Evolutionary conservation across 2,888 invertebrate species (phyloP).

Genomic region (Parapristionchus giblindavisi): DNA sequence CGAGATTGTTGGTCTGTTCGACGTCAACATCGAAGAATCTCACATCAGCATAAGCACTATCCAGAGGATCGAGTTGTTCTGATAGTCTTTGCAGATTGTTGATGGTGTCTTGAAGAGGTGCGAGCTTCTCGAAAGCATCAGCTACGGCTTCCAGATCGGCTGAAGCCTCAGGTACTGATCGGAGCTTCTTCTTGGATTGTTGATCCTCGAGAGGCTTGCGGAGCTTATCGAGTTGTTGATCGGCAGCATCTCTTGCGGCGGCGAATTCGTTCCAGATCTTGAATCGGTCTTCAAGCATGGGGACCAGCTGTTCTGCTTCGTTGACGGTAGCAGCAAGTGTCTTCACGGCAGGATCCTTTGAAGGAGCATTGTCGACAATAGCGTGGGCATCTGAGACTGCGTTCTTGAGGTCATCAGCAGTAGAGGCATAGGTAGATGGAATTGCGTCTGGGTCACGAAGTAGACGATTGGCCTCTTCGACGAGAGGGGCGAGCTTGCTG

Average conservation of each 20-base stretch:
- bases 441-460: constrained; percentile 40
- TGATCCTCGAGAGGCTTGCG: constrained; percentile 46
- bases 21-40: constrained; percentile 61
- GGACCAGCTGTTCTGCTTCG: constrained; percentile 35
- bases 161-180: constrained; percentile 41
- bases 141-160: constrained; percentile 42
- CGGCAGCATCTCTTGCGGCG: constrained; percentile 50
- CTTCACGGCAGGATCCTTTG: constrained; percentile 20
- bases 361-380: neutral
- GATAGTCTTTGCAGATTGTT: constrained; percentile 47
- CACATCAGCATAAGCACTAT: constrained; percentile 53
- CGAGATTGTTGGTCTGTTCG: constrained; percentile 56
- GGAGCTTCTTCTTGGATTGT: constrained; percentile 37
- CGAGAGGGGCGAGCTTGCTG: constrained; percentile 46
- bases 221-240: constrained; percentile 49
- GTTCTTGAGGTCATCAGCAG: constrained; percentile 41
- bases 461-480: constrained; percentile 47
- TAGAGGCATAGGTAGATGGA: constrained; percentile 48
- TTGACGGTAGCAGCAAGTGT: constrained; percentile 22
- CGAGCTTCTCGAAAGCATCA: constrained; percentile 42
- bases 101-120: constrained; percentile 45
- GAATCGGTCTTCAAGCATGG: constrained; percentile 50
- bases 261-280: constrained; percentile 52
- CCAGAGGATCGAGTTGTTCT: constrained; percentile 48
- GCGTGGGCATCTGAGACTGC: constrained; percentile 1